A percentile compares a stretch with the other conserved stretches of the same genome.
phyloP scores from a whole-genome alignment of 2,113 vertebrate species.

The Ceuthmochares aereus region DNA sequence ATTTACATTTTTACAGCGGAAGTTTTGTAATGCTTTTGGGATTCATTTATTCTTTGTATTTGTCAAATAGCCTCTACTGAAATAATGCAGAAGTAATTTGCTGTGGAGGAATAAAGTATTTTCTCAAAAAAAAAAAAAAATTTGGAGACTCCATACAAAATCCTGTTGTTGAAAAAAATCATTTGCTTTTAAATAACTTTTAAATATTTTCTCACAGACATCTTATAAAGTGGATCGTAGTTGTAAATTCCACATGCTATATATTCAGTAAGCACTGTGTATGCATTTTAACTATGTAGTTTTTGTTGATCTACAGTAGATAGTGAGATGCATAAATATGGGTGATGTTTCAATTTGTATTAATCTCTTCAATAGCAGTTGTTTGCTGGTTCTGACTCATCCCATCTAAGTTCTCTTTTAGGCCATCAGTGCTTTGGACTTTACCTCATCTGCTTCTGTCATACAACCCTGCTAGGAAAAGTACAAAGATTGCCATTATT shows the following conservation, averaged over 20 bases:
- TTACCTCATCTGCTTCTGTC: neutral
- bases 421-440: neutral
- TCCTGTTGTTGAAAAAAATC: neutral
- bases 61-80: slow-evolving; percentile 35
- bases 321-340: neutral
- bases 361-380: neutral
- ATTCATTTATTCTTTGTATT: slow-evolving; percentile 65
- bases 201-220: neutral
- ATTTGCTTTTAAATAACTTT: neutral
- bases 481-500: neutral
- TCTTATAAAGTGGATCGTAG: neutral
- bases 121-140: neutral
- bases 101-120: neutral
- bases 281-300: neutral
- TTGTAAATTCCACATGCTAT: neutral
- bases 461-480: neutral
- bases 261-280: neutral
- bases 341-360: neutral
- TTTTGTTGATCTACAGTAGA: neutral
- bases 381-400: neutral
- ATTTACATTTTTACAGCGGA: slow-evolving; percentile 59
- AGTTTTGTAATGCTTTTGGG: slow-evolving; percentile 63
- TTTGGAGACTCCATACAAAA: neutral
- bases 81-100: slow-evolving; percentile 47
- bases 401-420: neutral